Base-by-base conservation (phyloP, 2,113 vertebrate species). In the Dasypus novemcinctus region DNA sequence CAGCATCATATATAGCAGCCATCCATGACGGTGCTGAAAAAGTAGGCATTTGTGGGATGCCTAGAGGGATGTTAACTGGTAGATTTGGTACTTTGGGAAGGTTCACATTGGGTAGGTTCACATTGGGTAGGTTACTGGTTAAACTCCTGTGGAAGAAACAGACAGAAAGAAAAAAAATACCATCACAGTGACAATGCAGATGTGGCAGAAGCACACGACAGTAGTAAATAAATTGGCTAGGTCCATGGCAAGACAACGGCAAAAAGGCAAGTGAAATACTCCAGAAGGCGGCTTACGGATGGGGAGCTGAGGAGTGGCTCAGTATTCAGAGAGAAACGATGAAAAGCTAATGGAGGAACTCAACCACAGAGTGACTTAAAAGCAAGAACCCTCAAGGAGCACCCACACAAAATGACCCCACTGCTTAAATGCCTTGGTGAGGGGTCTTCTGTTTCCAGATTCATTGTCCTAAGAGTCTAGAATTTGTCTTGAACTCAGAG, bases 21-120 rank as follows among this genome's bases (percentile, higher is more conserved):
- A 99, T 99, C 99, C 99, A 99, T 98, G 99, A 99, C 98, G 99
- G 99, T 99, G 99, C 99, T 98, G 99, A 99, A 99, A 99, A 99
- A 99, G 99, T 99, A 99, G 99, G 99, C 99, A 99, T 99, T 99
- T 99, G 99, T 99, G 99, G 99, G 99, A 99, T 99, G 99, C 99
- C 99, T 99, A 99, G 99, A 98, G 99, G 99, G 99, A 99, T 99
- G 99, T 99, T 99, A 99, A 99, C 99, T 99, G 99, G 99, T 98
- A 99, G 99, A 99, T 99, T 99, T 99, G 99, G 98, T 99, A 99
- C 99, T 99, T 99, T 99, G 99, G 99, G 99, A 98, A 99, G 99
- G 99, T 99, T 99, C 99, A 99, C 99, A 99, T 99, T 99, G 99
- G 99, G 99, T 99, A 99, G 99, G 98, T 99, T 99, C 99, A 99